These are phyloP conservation scores for Lasioglossum oenotherae DNA, from an alignment of 2,888 invertebrate species.

Conservation along the genomic window DNA sequence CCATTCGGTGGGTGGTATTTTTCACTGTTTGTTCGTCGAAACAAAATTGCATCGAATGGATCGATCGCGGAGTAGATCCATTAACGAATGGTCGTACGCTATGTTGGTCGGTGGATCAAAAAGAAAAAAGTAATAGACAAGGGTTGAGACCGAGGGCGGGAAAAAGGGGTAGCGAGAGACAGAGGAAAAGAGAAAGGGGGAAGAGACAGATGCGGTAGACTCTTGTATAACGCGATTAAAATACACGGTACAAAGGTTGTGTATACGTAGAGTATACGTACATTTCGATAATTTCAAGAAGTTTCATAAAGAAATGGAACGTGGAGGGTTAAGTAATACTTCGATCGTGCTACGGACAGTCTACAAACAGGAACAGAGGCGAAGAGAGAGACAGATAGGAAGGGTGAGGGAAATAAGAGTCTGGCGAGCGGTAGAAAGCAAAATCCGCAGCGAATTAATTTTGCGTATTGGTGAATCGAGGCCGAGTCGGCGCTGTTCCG, in stretches of 20 bases:
- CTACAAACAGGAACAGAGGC: neutral
- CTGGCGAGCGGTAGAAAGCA: neutral
- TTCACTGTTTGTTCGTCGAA: constrained; percentile 25
- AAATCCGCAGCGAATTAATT: constrained; percentile 55
- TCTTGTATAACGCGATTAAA: neutral
- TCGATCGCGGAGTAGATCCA: constrained; percentile 43
- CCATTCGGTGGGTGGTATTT: neutral
- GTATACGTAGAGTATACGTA: too few species aligned
- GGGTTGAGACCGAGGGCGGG: neutral
- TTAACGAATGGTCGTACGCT: constrained; percentile 32
- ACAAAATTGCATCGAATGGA: constrained; percentile 26
- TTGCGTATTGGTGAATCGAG: constrained; percentile 39
- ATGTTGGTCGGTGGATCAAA: neutral
- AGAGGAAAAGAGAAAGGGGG: neutral
- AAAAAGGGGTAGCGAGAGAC: neutral
- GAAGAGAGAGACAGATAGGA: neutral
- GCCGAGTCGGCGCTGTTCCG: neutral
- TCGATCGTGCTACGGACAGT: too few species aligned
- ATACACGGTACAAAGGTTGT: neutral
- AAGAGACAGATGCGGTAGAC: neutral
- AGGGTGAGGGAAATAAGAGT: neutral
- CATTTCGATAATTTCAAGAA: too few species aligned
- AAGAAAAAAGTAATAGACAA: neutral
- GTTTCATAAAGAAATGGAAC: too few species aligned
- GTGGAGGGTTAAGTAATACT: too few species aligned